Conservation (phyloP, 2,888 invertebrate genomes). For the Mimumesa dahlbomi region DNA sequence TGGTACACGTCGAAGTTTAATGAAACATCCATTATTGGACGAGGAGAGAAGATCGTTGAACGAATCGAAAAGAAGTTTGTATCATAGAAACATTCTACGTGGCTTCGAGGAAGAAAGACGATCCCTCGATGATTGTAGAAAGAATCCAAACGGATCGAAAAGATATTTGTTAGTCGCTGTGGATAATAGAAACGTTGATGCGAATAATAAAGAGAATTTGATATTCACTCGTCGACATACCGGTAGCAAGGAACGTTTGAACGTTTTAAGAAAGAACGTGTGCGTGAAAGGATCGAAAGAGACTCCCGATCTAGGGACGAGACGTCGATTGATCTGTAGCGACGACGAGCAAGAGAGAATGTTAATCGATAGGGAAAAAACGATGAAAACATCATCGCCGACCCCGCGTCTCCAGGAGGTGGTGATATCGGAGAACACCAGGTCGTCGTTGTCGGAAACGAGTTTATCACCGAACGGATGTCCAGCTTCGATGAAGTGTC, state of each 20-base stretch:
- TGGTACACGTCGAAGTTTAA: conserved; percentile 24
- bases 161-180: conserved; percentile 62
- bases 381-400: not conserved
- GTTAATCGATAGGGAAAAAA: conserved; percentile 41
- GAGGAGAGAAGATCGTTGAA: conserved; percentile 56
- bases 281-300: conserved; percentile 82
- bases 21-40: conserved; percentile 44
- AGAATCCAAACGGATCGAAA: conserved; percentile 63
- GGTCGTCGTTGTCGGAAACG: conserved; percentile 17
- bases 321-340: conserved; percentile 14
- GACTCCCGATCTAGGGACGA: conserved; percentile 75
- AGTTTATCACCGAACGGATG: conserved; percentile 29
- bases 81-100: conserved; percentile 27
- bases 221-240: conserved; percentile 59
- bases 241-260: conserved; percentile 74
- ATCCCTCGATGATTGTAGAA: conserved; percentile 63
- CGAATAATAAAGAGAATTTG: conserved; percentile 57
- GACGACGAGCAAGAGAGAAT: conserved; percentile 25
- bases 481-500: not conserved
- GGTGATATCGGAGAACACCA: conserved; percentile 1
- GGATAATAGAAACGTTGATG: conserved; percentile 57
- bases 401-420: conserved; percentile 8
- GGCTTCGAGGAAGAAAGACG: conserved; percentile 64
- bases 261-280: conserved; percentile 81
- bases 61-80: conserved; percentile 49